Conservation (phyloP, 2,797 vertebrate genomes). For the Hemitrygon akajei region DNA sequence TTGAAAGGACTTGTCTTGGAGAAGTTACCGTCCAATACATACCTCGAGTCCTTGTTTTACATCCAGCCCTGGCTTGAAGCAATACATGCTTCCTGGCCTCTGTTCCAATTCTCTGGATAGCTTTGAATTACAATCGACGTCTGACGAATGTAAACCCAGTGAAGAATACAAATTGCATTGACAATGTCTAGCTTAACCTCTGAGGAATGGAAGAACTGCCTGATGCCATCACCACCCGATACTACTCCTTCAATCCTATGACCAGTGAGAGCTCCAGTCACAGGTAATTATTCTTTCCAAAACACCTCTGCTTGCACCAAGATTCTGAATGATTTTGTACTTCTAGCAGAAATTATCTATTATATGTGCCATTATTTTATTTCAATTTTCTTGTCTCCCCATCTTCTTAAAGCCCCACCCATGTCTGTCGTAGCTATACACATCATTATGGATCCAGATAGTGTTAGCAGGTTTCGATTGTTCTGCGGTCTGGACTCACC, state of each 20-base stretch:
- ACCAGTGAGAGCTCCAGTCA: background rate
- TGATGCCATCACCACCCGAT: background rate
- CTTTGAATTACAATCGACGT: background rate
- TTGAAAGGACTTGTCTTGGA: background rate
- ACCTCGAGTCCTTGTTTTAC: background rate
- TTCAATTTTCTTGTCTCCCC: background rate
- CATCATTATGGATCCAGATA: background rate
- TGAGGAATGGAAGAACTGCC: background rate
- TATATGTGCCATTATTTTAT: background rate
- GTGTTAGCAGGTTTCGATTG: background rate
- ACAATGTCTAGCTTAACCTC: background rate
- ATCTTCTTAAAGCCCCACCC: background rate
- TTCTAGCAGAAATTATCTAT: background rate
- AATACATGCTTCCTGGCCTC: background rate
- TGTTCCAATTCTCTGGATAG: background rate
- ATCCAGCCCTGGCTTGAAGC: background rate
- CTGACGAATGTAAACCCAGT: too few species aligned
- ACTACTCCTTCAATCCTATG: background rate
- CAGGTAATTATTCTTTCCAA: background rate
- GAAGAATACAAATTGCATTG: background rate
- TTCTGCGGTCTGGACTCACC: background rate
- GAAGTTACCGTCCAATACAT: background rate
- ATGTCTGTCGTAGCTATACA: background rate
- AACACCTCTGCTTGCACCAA: too few species aligned
- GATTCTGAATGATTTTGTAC: too few species aligned